Conservation (phyloP, 1,140 invertebrate genomes). For the Babylonia areolata region DNA sequence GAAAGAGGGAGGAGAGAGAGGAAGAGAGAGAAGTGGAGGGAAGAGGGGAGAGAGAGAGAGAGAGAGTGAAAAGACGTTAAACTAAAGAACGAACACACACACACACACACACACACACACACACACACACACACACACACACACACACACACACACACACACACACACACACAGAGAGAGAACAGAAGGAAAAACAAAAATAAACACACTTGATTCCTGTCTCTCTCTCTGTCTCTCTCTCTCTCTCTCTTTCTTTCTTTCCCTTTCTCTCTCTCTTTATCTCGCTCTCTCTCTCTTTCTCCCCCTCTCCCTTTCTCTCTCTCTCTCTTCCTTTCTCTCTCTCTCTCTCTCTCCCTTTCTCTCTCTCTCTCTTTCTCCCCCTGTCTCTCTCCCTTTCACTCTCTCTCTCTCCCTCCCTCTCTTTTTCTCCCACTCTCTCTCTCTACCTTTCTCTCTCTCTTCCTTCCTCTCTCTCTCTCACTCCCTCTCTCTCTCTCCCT, state of each 20-base stretch:
- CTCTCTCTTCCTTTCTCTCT: not conserved
- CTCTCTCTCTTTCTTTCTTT: not conserved
- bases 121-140: too few relatives aligned
- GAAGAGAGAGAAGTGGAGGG: too few relatives aligned
- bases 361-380: not conserved
- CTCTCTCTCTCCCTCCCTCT: not conserved
- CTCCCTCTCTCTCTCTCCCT: too few relatives aligned
- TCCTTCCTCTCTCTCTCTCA: not conserved
- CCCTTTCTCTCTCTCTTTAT: not conserved
- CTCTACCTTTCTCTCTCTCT: not conserved
- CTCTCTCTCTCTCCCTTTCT: not conserved
- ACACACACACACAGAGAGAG: too few relatives aligned
- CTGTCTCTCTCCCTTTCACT: not conserved
- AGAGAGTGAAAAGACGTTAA: too few relatives aligned
- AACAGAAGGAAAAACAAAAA: too few relatives aligned
- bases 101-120: too few relatives aligned
- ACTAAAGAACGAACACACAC: too few relatives aligned
- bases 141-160: too few relatives aligned
- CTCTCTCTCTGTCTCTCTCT: not conserved
- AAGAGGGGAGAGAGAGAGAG: too few relatives aligned
- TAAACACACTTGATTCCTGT: not conserved
- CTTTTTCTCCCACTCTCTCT: not conserved
- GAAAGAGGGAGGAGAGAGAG: too few relatives aligned
- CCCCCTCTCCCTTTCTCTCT: not conserved
- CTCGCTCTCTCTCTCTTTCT: conserved; percentile 1